These are phyloP conservation scores for Dicerorhinus sumatrensis DNA, from an alignment of 2,113 vertebrate genomes.

Conservation along the genomic window DNA sequence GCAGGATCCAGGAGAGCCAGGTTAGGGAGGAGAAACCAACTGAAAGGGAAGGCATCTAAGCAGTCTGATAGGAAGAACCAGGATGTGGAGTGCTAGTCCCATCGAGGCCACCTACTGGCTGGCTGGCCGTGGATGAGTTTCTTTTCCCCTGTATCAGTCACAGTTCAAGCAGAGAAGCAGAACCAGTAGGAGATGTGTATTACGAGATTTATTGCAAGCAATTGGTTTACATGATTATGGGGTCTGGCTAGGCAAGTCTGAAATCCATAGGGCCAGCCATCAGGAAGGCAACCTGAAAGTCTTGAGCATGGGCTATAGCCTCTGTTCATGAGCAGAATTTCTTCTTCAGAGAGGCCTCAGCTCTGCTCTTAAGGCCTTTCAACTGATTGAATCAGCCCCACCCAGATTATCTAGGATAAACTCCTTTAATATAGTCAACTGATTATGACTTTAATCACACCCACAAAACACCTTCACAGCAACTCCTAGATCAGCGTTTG, in stretches of 20 bases:
- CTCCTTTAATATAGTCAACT: neutral
- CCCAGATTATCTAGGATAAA: neutral
- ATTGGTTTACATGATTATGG: neutral
- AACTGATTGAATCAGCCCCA: neutral
- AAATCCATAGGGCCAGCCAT: neutral
- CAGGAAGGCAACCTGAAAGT: neutral
- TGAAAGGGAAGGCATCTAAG: neutral
- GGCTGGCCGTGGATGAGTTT: neutral
- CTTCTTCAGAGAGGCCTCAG: neutral
- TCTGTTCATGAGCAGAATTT: neutral
- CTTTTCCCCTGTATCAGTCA: neutral
- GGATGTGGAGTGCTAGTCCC: rapidly evolving
- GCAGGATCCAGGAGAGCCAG: neutral
- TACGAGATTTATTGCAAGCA: neutral
- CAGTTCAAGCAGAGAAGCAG: neutral
- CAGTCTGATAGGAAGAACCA: too few species aligned
- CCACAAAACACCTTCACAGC: neutral
- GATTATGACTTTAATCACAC: neutral
- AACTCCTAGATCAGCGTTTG: neutral
- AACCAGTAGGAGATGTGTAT: neutral
- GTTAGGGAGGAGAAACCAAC: neutral
- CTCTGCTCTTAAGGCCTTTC: neutral
- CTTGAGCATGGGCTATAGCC: neutral
- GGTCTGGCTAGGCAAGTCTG: neutral
- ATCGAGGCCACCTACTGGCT: too few species aligned